phyloP scores from a whole-genome alignment of 2,797 vertebrate species.

The Anomalospiza imberbis region DNA sequence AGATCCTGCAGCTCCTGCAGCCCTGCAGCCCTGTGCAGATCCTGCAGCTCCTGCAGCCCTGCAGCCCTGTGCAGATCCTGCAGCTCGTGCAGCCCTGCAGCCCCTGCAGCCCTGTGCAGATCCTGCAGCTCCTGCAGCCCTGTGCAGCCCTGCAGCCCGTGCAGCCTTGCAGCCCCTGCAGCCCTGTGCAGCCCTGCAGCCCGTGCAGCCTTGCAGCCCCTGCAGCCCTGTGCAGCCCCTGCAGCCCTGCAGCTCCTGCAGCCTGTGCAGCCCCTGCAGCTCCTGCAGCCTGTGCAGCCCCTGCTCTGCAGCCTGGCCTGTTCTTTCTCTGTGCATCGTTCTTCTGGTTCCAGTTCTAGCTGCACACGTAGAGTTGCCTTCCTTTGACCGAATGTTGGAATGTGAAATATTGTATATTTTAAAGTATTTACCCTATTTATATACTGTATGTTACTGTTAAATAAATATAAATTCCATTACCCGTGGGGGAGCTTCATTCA shows the following conservation, averaged over 20 bases:
- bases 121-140: too few species aligned
- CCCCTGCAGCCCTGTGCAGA: too few species aligned
- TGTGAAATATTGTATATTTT: constrained; percentile 70
- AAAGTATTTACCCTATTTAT: constrained; percentile 70
- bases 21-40: too few species aligned
- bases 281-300: background rate
- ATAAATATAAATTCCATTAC: constrained; percentile 53
- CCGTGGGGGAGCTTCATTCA: background rate
- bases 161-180: too few species aligned
- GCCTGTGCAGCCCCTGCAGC: too few species aligned
- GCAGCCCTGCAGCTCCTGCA: too few species aligned
- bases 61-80: too few species aligned
- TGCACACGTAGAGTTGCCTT: constrained; percentile 15
- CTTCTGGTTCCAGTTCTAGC: constrained; percentile 36
- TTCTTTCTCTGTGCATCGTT: constrained; percentile 48
- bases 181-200: too few species aligned
- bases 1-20: too few species aligned
- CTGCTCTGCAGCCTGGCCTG: background rate
- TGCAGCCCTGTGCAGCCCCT: background rate
- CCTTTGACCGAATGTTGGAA: constrained; percentile 52
- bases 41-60: too few species aligned
- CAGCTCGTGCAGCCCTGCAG: too few species aligned
- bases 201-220: background rate
- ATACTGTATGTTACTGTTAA: constrained; percentile 64
- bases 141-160: too few species aligned